Percentiles rank a stretch among this genome's conserved stretches.
phyloP scores from a whole-genome alignment of 2,888 invertebrate species.

The Hemicrepidius hirtus region DNA sequence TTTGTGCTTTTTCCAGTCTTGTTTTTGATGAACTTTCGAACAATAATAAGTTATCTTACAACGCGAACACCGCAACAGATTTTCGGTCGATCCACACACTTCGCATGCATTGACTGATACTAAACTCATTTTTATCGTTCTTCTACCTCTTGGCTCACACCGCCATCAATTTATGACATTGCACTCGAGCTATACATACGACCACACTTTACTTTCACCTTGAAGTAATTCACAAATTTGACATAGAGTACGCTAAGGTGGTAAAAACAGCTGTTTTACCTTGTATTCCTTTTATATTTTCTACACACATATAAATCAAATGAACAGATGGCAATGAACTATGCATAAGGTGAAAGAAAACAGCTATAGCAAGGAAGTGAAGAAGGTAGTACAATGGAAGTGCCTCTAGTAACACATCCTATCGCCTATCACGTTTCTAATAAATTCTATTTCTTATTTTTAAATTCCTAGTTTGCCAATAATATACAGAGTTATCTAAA shows the following conservation, averaged over 20 bases:
- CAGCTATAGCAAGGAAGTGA: neutral
- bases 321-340: neutral
- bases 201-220: slow-evolving; percentile 59
- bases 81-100: slow-evolving; percentile 77
- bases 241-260: slow-evolving; percentile 54
- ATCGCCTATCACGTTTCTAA: too few species aligned
- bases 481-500: too few species aligned
- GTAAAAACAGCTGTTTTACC: slow-evolving; percentile 44
- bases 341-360: neutral
- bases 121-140: slow-evolving; percentile 64
- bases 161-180: slow-evolving; percentile 57
- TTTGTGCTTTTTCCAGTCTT: slow-evolving; percentile 87
- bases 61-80: slow-evolving; percentile 82
- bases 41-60: slow-evolving; percentile 87
- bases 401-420: neutral
- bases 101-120: slow-evolving; percentile 70
- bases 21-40: slow-evolving; percentile 85
- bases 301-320: neutral
- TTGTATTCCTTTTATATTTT: neutral
- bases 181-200: slow-evolving; percentile 54
- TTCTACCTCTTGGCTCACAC: slow-evolving; percentile 47
- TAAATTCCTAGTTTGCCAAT: too few species aligned
- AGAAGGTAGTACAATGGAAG: neutral
- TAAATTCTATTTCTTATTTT: too few species aligned
- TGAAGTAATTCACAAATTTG: slow-evolving; percentile 50